Conservation (phyloP, 2,797 vertebrate genomes). For the Tachyglossus aculeatus region DNA sequence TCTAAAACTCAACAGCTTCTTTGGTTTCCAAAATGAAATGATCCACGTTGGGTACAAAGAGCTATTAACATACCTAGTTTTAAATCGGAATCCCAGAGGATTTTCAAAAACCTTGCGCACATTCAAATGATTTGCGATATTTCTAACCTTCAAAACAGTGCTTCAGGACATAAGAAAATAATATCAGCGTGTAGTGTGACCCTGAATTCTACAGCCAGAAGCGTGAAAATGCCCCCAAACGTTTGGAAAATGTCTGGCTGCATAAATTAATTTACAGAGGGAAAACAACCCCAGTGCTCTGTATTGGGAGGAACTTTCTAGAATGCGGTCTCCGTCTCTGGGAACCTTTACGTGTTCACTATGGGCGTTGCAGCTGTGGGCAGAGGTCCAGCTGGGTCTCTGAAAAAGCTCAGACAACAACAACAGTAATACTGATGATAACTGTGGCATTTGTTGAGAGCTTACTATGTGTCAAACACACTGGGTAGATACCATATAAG, state of each 20-base stretch:
- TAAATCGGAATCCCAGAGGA: constrained; percentile 10
- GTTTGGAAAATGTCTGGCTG: neutral
- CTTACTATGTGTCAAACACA: no score
- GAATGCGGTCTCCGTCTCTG: constrained; percentile 8
- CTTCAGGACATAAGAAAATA: constrained; percentile 23
- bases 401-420: constrained; percentile 14
- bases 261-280: constrained; percentile 6
- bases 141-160: constrained; percentile 18
- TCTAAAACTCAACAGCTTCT: constrained; percentile 32
- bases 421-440: neutral
- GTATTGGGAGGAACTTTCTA: neutral
- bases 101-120: neutral
- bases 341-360: neutral
- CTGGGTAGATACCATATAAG: no score
- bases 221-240: constrained; percentile 1
- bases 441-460: no score
- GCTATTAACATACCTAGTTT: neutral
- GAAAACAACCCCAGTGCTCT: constrained; percentile 3
- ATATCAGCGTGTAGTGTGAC: neutral
- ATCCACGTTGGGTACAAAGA: neutral
- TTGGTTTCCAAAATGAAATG: constrained; percentile 33
- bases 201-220: neutral
- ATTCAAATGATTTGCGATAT: neutral
- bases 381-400: neutral
- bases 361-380: neutral